Percentiles rank a stretch among this genome's conserved stretches.
Conservation (phyloP, 2,113 vertebrate species). For the Hippopotamus amphibius region DNA sequence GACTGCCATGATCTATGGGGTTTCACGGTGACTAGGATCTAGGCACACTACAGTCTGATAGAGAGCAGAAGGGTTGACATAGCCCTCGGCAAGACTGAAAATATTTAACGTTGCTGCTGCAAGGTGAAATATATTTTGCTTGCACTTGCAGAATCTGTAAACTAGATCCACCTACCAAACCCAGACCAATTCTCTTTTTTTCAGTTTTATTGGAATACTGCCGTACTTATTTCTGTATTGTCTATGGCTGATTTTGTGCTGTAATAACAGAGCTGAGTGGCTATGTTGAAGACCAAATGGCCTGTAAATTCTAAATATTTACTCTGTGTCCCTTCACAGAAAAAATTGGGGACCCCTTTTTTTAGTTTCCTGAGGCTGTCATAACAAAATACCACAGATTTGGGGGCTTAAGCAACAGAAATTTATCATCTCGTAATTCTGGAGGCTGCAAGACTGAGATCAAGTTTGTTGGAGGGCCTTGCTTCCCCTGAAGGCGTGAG, state of each 20-base stretch:
- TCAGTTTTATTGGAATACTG: neutral
- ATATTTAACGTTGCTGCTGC: neutral
- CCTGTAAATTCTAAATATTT: neutral
- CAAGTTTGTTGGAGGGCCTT: neutral
- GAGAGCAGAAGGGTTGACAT: neutral
- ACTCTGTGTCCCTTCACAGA: neutral
- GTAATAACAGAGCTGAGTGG: neutral
- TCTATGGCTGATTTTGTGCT: neutral
- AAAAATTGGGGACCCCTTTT: neutral
- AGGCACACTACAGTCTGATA: neutral
- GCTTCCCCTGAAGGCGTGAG: neutral
- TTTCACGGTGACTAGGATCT: neutral
- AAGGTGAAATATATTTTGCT: neutral
- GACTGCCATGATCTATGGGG: neutral
- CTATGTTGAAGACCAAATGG: neutral
- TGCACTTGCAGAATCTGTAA: neutral
- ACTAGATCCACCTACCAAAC: neutral
- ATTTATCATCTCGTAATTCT: neutral
- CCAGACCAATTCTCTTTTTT: neutral
- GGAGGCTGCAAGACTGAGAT: neutral
- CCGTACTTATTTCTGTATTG: neutral
- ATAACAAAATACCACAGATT: neutral
- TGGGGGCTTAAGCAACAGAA: neutral
- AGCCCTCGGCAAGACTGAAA: neutral
- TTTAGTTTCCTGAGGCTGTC: neutral